Evolutionary conservation across 2,888 invertebrate species (phyloP).

Genomic region (Cephus sareptanus): DNA sequence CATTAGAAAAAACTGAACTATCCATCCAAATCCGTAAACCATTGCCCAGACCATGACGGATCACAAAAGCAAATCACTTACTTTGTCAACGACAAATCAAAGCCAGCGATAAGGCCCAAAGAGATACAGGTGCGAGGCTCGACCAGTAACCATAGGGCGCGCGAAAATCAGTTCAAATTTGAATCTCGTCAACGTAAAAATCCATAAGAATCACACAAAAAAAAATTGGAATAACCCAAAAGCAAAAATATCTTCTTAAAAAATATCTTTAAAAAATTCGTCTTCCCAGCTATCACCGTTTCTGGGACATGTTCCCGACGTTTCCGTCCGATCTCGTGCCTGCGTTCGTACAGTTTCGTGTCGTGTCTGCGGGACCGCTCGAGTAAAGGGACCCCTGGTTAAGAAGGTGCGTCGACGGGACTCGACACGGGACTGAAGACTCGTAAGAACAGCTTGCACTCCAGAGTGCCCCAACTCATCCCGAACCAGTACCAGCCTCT

Average conservation of each 20-base stretch:
- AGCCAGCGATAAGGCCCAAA: background rate
- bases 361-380: background rate
- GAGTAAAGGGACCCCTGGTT: slow-evolving; percentile 30
- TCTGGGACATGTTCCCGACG: background rate
- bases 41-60: background rate
- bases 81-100: background rate
- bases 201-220: background rate
- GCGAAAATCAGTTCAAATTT: background rate
- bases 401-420: slow-evolving; percentile 55
- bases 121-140: background rate
- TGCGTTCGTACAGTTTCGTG: background rate
- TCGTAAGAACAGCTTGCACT: slow-evolving; percentile 38
- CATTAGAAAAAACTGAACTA: background rate
- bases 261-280: background rate
- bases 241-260: background rate
- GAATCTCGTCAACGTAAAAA: background rate
- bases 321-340: background rate
- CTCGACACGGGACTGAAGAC: slow-evolving; percentile 55
- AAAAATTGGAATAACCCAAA: background rate
- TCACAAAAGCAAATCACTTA: background rate
- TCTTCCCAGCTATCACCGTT: background rate
- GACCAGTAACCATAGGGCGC: background rate
- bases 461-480: slow-evolving; percentile 45
- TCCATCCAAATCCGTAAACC: background rate
- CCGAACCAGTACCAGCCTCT: slow-evolving; percentile 18